phyloP scores from a whole-genome alignment of 1,140 invertebrate species.

The Holcopasites calliopsidis region DNA sequence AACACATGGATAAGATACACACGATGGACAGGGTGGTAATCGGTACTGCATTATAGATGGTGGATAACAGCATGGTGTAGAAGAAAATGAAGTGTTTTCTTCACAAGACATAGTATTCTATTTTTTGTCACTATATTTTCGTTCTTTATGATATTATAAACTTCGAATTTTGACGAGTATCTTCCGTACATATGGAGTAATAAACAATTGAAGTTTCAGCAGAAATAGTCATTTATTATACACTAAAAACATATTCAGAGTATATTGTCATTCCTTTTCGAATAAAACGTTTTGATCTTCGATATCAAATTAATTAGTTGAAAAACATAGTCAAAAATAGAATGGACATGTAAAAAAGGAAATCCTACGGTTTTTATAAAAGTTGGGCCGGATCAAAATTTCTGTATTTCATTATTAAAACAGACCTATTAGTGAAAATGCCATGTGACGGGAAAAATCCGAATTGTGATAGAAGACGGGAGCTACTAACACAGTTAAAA shows the following conservation, averaged over 20 bases:
- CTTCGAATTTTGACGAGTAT: background rate
- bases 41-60: background rate
- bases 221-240: constrained; percentile 27
- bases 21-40: constrained; percentile 48
- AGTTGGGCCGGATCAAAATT: constrained; percentile 23
- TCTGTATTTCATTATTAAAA: constrained; percentile 14
- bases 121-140: background rate
- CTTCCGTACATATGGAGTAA: too few species aligned
- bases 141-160: background rate
- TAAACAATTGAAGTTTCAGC: constrained; percentile 17
- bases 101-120: constrained; percentile 26
- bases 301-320: constrained; percentile 34
- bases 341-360: constrained; percentile 25
- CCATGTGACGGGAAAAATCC: constrained; percentile 74
- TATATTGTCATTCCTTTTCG: constrained; percentile 3
- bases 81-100: constrained; percentile 23
- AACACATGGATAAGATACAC: constrained; percentile 50
- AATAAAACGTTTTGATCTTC: background rate
- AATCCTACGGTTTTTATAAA: background rate
- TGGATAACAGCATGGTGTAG: constrained; percentile 12
- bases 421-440: constrained; percentile 59
- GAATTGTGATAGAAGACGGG: constrained; percentile 69
- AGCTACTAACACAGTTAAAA: constrained; percentile 71
- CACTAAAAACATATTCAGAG: constrained; percentile 21
- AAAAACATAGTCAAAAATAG: constrained; percentile 14